A percentile compares a stretch with the other conserved stretches of the same genome.
phyloP scores from a whole-genome alignment of 2,113 vertebrate species.

The Pteruthius melanotis region DNA sequence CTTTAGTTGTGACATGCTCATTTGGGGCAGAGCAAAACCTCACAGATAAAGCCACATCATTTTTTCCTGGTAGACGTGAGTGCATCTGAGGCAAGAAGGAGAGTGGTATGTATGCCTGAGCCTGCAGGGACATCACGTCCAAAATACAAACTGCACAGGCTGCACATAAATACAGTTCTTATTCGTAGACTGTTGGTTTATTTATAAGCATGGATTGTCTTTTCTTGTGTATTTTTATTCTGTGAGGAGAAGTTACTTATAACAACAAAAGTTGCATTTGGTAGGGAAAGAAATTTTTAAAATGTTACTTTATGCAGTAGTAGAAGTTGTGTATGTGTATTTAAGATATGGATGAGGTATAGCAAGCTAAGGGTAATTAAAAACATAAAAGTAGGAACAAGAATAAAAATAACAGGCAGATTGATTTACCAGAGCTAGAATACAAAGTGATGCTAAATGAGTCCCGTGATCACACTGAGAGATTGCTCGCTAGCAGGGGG shows the following conservation, averaged over 20 bases:
- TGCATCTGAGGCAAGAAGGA: background rate
- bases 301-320: background rate
- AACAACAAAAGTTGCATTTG: background rate
- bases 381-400: background rate
- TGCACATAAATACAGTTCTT: background rate
- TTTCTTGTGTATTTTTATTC: background rate
- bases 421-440: background rate
- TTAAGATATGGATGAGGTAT: background rate
- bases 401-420: background rate
- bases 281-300: background rate
- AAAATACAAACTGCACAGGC: background rate
- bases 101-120: background rate
- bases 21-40: background rate
- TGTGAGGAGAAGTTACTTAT: background rate
- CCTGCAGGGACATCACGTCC: background rate
- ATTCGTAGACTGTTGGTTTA: background rate
- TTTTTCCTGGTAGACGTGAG: background rate
- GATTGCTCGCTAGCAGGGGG: rapidly evolving
- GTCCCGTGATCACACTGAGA: background rate
- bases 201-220: background rate
- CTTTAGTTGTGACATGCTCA: background rate
- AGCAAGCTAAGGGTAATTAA: background rate
- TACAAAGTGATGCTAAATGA: background rate
- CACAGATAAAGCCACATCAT: background rate
- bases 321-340: background rate